Evolutionary conservation across 2,888 invertebrate genomes (phyloP).

Genomic region (Gnatocerus cornutus): DNA sequence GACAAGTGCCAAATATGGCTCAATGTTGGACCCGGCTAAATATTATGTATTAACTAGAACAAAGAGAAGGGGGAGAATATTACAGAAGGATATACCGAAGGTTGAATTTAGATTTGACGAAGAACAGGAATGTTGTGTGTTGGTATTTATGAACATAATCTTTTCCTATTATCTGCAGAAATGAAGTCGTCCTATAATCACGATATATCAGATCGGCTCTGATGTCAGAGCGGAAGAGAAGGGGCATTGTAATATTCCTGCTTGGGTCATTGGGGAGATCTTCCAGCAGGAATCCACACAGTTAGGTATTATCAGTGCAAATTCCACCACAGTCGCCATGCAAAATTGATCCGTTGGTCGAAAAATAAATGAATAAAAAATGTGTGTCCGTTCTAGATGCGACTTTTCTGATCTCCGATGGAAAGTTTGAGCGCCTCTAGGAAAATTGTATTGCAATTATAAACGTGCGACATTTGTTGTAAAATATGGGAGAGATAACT

Average conservation of each 20-base stretch:
- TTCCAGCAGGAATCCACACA: conserved; percentile 35
- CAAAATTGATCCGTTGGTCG: conserved; percentile 6
- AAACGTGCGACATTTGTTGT: conserved; percentile 57
- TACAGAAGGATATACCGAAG: too few relatives aligned
- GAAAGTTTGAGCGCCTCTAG: conserved; percentile 17
- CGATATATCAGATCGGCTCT: conserved; percentile 45
- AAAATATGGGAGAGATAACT: conserved; percentile 67
- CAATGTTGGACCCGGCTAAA: conserved; percentile 28
- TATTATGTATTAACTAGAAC: conserved; percentile 38
- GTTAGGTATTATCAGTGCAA: conserved; percentile 14
- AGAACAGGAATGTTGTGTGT: background rate
- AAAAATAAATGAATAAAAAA: conserved; percentile 15
- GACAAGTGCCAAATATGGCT: conserved; percentile 45
- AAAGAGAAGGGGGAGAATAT: background rate
- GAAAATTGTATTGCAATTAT: conserved; percentile 54
- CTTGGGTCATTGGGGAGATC: conserved; percentile 42
- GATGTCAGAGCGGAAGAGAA: conserved; percentile 47
- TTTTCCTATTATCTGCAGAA: conserved; percentile 35
- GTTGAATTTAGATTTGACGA: too few relatives aligned
- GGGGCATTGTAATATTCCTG: conserved; percentile 51
- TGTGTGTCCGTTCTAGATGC: background rate
- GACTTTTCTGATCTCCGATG: conserved; percentile 3
- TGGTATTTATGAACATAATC: conserved; percentile 36
- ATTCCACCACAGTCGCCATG: conserved; percentile 36
- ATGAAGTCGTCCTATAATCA: conserved; percentile 34